Evolutionary conservation across 2,888 invertebrate species (phyloP).

Genomic region (Isotomurus palustris): DNA sequence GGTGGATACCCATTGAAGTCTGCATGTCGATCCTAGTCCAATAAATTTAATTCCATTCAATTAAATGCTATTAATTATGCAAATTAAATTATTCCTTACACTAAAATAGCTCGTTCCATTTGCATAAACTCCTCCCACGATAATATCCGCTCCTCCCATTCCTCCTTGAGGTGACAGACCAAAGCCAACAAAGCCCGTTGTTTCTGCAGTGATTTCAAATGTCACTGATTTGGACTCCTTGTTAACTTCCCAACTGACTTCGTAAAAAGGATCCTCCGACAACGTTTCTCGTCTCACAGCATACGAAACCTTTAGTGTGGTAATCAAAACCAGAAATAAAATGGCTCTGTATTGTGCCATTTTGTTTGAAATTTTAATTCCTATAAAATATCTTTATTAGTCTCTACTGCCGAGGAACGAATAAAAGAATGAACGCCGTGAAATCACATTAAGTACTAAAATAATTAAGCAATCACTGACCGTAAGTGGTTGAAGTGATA

Average conservation of each 20-base stretch:
- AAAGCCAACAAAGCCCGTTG: slow-evolving; percentile 4
- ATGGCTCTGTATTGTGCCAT: too few relatives aligned
- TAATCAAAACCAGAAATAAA: too few relatives aligned
- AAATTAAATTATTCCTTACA: background rate
- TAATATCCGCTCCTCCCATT: slow-evolving; percentile 4
- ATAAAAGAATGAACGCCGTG: too few relatives aligned
- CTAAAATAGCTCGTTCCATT: slow-evolving; percentile 4
- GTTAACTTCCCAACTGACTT: background rate
- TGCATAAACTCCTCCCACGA: background rate
- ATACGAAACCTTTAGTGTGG: too few relatives aligned
- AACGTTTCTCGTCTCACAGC: too few relatives aligned
- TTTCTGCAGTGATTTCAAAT: background rate
- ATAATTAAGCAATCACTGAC: too few relatives aligned
- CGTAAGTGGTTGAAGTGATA: too few relatives aligned
- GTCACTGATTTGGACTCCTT: background rate
- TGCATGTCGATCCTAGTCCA: background rate
- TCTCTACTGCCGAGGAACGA: too few relatives aligned
- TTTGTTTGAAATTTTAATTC: too few relatives aligned
- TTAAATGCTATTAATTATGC: background rate
- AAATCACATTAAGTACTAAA: too few relatives aligned
- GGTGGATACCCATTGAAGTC: background rate
- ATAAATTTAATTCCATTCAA: background rate
- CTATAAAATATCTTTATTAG: too few relatives aligned
- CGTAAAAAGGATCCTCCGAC: background rate
- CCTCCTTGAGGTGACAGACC: background rate